These are phyloP conservation scores for Callinectes sapidus DNA, from an alignment of 2,888 invertebrate species.

Conservation along the genomic window DNA sequence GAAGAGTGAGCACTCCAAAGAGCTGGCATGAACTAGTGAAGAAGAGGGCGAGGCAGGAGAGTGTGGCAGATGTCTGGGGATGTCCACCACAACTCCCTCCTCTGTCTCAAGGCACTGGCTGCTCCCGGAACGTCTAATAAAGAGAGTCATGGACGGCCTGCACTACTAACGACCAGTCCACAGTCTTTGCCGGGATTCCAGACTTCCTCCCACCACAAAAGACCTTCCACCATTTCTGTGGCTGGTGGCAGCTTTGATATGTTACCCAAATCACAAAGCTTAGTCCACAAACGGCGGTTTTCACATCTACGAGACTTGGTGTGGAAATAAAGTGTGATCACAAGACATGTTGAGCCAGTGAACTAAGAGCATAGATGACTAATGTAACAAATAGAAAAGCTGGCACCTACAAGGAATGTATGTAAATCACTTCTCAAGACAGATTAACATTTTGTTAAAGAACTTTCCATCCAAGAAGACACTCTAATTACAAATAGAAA, in stretches of 20 bases:
- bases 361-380: conserved; percentile 7
- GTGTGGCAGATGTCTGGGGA: neutral
- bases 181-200: conserved; percentile 42
- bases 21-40: conserved; percentile 33
- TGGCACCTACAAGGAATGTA: conserved; percentile 62
- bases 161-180: conserved; percentile 53
- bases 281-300: neutral
- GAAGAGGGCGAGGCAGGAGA: conserved; percentile 48
- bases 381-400: conserved; percentile 38
- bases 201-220: conserved; percentile 39
- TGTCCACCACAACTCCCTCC: conserved; percentile 9
- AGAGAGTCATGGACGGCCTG: conserved; percentile 59
- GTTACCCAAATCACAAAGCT: conserved; percentile 65
- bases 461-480: conserved; percentile 21
- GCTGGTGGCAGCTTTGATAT: conserved; percentile 62
- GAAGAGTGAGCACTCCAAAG: conserved; percentile 27
- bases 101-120: conserved; percentile 58
- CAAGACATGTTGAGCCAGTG: conserved; percentile 38
- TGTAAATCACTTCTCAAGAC: conserved; percentile 50
- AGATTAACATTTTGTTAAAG: conserved; percentile 26
- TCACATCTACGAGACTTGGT: conserved; percentile 20
- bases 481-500: neutral
- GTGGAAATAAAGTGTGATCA: conserved; percentile 32
- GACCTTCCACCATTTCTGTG: conserved; percentile 35
- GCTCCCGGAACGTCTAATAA: conserved; percentile 56